phyloP scores from a whole-genome alignment of 2,888 invertebrate species.

The Callyntrura sp. region DNA sequence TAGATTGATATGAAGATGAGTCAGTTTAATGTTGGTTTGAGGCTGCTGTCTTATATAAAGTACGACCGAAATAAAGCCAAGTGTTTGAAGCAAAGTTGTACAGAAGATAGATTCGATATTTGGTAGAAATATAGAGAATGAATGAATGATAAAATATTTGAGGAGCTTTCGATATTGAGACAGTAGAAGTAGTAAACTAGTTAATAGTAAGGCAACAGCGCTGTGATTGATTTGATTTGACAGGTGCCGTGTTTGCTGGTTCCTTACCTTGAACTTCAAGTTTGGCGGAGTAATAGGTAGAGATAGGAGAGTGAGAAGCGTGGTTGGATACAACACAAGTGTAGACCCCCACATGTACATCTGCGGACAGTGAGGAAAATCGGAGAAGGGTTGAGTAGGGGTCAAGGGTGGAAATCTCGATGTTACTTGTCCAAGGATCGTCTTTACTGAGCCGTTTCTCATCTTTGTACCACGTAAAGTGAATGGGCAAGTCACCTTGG shows the following conservation, averaged over 20 bases:
- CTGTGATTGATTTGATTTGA: slow-evolving; percentile 1
- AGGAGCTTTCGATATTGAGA: neutral
- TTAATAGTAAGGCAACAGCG: neutral
- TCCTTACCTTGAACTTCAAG: slow-evolving; percentile 86
- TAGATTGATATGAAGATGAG: slow-evolving; percentile 30
- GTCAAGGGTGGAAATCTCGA: slow-evolving; percentile 83
- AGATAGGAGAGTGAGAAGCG: slow-evolving; percentile 84
- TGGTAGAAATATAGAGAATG: neutral
- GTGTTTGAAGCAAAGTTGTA: slow-evolving; percentile 56
- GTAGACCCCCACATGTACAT: slow-evolving; percentile 85
- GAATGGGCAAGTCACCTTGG: slow-evolving; percentile 92
- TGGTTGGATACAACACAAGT: slow-evolving; percentile 85
- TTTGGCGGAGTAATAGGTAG: slow-evolving; percentile 84
- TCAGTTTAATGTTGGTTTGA: slow-evolving; percentile 1
- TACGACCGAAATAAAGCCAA: slow-evolving; percentile 24
- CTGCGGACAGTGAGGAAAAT: slow-evolving; percentile 84
- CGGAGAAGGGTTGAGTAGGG: slow-evolving; percentile 84
- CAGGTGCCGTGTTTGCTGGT: slow-evolving; percentile 29
- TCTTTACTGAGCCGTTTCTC: slow-evolving; percentile 84
- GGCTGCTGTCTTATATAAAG: slow-evolving; percentile 26
- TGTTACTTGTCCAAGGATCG: slow-evolving; percentile 77
- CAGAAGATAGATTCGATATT: slow-evolving; percentile 28
- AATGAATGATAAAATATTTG: neutral
- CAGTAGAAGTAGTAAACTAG: neutral
- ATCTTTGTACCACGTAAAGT: slow-evolving; percentile 94